These are phyloP conservation scores for Hemibagrus wyckioides DNA, from an alignment of 2,113 vertebrate genomes.

Conservation along the genomic window DNA sequence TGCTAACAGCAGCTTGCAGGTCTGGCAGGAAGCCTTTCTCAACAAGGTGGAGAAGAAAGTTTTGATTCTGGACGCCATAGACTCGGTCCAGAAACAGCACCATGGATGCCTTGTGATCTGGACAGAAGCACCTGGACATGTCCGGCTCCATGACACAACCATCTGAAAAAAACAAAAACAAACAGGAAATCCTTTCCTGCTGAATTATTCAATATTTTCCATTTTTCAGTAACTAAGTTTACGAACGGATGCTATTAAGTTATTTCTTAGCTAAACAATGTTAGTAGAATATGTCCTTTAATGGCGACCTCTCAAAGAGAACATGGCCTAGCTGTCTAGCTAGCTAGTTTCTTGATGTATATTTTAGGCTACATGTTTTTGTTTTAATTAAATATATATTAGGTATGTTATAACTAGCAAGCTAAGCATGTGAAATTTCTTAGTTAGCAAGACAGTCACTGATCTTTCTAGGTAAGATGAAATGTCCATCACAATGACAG, in stretches of 20 bases:
- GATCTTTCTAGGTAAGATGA: too few species aligned
- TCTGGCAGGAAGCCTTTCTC: constrained; percentile 93
- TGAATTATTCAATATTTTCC: background rate
- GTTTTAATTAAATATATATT: too few species aligned
- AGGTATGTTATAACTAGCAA: too few species aligned
- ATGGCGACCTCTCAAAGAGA: background rate
- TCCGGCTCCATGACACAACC: constrained; percentile 87
- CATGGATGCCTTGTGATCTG: constrained; percentile 97
- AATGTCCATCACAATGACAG: too few species aligned
- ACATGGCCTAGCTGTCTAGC: too few species aligned
- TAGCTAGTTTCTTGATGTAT: too few species aligned
- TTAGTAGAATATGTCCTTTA: background rate
- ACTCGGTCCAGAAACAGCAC: constrained; percentile 96
- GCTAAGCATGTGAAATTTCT: too few species aligned
- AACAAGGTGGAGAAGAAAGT: constrained; percentile 86
- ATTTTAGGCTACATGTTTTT: too few species aligned
- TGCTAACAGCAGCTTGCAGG: constrained; percentile 87
- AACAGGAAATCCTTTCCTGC: background rate
- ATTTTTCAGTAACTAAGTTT: too few species aligned
- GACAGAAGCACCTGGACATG: constrained; percentile 91
- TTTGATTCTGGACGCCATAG: constrained; percentile 87
- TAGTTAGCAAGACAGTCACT: too few species aligned
- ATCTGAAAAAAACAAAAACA: constrained; percentile 73
- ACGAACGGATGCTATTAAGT: background rate
- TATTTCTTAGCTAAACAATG: background rate